Base-by-base conservation (phyloP, 1,140 invertebrate genomes). In the Gonatopus flavifemur region DNA sequence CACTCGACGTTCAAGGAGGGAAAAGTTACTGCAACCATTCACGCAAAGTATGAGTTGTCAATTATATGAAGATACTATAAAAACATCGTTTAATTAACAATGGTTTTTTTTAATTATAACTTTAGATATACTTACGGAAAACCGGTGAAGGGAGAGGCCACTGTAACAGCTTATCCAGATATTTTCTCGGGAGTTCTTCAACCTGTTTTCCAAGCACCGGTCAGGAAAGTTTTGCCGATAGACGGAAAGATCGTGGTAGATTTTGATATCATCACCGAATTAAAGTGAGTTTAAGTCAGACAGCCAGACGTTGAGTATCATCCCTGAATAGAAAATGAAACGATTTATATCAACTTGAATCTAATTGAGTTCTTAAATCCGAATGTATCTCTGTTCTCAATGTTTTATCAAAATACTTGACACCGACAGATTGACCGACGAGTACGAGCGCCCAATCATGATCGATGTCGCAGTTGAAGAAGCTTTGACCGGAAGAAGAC, bases 381-480 rank as follows among this genome's bases (percentile, higher is more conserved):
- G n/a, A n/a, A n/a, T n/a, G n/a, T n/a, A n/a, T n/a, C n/a, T n/a
- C n/a, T n/a, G n/a, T n/a, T n/a, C n/a, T n/a, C 49, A 40, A 8
- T 16, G 25, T 40, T 37, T 18, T 28, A 21, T 19, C 12, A 31
- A 20, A 35, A 22, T 40, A 38, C 25, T 31, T 48, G 12, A 8
- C 42, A 35, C 3, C 51, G 1, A 49, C 44, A 83, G 83, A 47
- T 64, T 90, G 7, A 84, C 82, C 5, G 88, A 89, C 63, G 88
- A 90, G 52, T 90, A 85, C 24, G 86, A 88, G 49, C 80, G 90
- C 55, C 83, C 84, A 18, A 81, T 93, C 10, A 83, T 87, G 44
- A 80, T 94, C 37, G 88, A 92, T 66, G 90, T 88, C 0, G 81
- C 86, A 12, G 82, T 94, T 1, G 89, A 91, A 74, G 92, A 94